These are phyloP conservation scores for Bombus superbus DNA, from an alignment of 1,140 invertebrate genomes.

Conservation along the genomic window DNA sequence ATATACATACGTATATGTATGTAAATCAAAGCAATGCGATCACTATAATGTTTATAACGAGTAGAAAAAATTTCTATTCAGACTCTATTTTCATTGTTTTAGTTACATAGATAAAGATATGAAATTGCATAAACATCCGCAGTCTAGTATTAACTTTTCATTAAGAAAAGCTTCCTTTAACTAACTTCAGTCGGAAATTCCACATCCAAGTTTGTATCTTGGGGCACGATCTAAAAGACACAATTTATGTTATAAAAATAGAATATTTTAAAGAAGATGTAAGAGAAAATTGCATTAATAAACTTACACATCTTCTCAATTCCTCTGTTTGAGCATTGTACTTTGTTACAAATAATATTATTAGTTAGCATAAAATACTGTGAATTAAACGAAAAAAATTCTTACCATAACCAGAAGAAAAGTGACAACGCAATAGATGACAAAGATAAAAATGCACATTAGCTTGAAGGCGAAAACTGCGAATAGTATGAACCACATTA, in stretches of 20 bases:
- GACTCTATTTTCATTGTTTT: not conserved
- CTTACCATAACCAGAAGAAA: slow-evolving; percentile 71
- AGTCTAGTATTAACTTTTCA: not conserved
- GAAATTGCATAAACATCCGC: not conserved
- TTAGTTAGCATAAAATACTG: slow-evolving; percentile 45
- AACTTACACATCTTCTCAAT: slow-evolving; percentile 66
- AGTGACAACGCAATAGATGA: slow-evolving; percentile 59
- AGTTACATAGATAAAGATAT: not conserved
- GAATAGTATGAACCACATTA: slow-evolving; percentile 62
- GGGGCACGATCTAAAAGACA: not conserved
- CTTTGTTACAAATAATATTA: slow-evolving; percentile 51
- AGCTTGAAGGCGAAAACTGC: slow-evolving; percentile 65
- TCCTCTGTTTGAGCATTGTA: slow-evolving; percentile 59
- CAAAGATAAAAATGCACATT: slow-evolving; percentile 69
- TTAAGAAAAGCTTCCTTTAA: slow-evolving; percentile 5
- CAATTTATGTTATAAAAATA: not conserved
- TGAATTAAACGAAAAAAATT: slow-evolving; percentile 11
- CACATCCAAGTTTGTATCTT: not conserved
- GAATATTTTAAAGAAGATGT: not conserved
- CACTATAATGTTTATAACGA: not conserved
- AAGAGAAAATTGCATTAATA: slow-evolving; percentile 9
- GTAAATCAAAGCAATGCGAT: not conserved
- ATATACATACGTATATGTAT: not conserved
- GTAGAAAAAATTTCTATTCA: not conserved
- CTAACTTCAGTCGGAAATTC: slow-evolving; percentile 1